Base-by-base conservation (phyloP, 2,888 invertebrate species). In the Papilio gigon region DNA sequence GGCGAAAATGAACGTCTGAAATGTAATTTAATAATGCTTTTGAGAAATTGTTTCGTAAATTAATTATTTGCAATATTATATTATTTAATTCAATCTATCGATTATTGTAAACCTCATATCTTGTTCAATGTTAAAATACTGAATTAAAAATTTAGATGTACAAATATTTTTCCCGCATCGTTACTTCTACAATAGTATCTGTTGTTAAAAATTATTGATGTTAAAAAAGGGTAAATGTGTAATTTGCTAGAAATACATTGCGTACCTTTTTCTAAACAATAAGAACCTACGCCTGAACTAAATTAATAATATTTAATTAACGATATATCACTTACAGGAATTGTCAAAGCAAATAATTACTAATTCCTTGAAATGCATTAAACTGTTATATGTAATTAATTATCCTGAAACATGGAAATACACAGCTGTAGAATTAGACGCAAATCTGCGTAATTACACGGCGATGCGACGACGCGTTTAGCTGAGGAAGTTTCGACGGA, bases 401-500 rank as follows among this genome's bases (percentile, higher is more conserved):
- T 71, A 69, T 71, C 67, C 62, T 66, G 68, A 66, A 71, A 71
- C 47, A 67, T 47, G 68, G 40, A 58, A 40, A 56, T 22, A 33
- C 40, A 33, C 61, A 62, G 50, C 56, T 58, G 37, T 27, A 37
- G 33, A 59, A 30, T 65, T 63, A 70, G 53, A 60, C 62, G 20
- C 33, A 60, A 68, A 65, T 40, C 60, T 68, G 68, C 68, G 63
- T 71, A 73, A 73, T 71, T 77, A 75, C 74, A 74, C 72, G 74
- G 71, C 73, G 65, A 60, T 62, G 50, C 33, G 70, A 56, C 53
- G 67, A 66, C 70, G 65, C 71, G 35, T 72, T 71, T 40, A 67
- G 33, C 67, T 60, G 68, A 56, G 35, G 67, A 71, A 73, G 71
- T 74, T 70, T 81, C 70, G 77, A 75, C 79, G 70, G 79, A 87